Evolutionary conservation across 2,888 invertebrate species (phyloP), one percentile per base, ranked within the genome.

Genomic region (Nymphalis urticae): DNA sequence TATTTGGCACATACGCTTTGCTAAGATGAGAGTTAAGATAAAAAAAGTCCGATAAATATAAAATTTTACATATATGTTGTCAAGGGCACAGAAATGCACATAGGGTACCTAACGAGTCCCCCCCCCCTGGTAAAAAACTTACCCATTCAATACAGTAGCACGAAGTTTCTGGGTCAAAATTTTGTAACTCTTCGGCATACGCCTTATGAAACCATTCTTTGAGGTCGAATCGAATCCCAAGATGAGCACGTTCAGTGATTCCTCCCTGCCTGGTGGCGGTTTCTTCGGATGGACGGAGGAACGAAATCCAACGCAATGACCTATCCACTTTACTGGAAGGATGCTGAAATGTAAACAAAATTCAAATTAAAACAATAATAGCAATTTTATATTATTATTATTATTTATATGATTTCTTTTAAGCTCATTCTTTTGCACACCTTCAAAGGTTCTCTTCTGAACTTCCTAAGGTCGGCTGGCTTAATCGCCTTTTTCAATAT

Each of bases 141-240:
- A 96, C 76, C 96, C 96, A 78, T 96, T 93, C n/a, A 97, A 85
- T 7, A 96, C 91, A 47, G 94, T 87, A 8, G 94, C 94, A 27
- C 93, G 86, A 50, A 96, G 82, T 10, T 89, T 85, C 48, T 95
- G 90, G 1, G 92, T 94, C 42, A 98, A 83, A 80, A 95, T 95
- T n/a, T 93, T 90, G 80, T 96, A 96, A 21, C 95, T 95, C 75
- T 95, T 95, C 0, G 97, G 97, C 77, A 98, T 89, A 79, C 96
- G 96, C 47, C 97, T 92, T 60, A 96, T 95, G 78, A 97, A 97
- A 1, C 96, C 95, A 86, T 97, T 96, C 58, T 95, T 93, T 1
- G 97, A 97, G 7, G 98, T 84, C 0, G 97, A 98, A 87, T 98
- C 98, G 77, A 97, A 96, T 0, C 97, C 97, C 75, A 97, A 94